Evolutionary conservation across 2,888 invertebrate genomes (phyloP).

Genomic region (Hyalella azteca): DNA sequence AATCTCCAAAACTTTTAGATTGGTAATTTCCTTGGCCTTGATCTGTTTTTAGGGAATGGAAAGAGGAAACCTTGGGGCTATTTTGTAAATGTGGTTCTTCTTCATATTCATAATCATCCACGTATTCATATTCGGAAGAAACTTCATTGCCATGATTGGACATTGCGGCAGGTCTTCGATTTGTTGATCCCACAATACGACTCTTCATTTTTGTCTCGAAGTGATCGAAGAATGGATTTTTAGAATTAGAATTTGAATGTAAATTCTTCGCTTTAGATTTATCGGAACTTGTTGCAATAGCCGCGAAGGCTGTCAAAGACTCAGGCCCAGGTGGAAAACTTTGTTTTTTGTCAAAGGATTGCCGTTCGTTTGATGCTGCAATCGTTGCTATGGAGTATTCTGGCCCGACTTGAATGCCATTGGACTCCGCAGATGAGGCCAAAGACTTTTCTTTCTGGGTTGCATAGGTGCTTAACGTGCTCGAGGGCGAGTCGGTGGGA

Average conservation of each 20-base stretch:
- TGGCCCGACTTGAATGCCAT: background rate
- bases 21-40: background rate
- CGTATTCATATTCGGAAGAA: slow-evolving; percentile 7
- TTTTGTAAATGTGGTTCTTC: background rate
- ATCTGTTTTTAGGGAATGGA: background rate
- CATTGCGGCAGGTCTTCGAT: background rate
- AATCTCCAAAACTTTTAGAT: background rate
- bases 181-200: background rate
- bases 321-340: background rate
- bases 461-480: too few relatives aligned
- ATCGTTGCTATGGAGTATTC: slow-evolving; percentile 1
- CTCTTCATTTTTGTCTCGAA: slow-evolving; percentile 2
- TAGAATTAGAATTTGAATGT: background rate
- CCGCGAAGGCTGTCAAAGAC: background rate
- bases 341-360: background rate
- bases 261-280: background rate
- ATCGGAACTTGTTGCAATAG: background rate
- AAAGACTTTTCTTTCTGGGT: background rate
- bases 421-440: background rate
- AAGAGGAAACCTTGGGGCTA: background rate
- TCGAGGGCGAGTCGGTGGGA: background rate
- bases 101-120: slow-evolving; percentile 25
- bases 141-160: slow-evolving; percentile 7
- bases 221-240: slow-evolving; percentile 16
- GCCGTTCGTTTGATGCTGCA: background rate